Evolutionary conservation across 2,113 vertebrate genomes (phyloP).

Genomic region (Etheostoma spectabile): DNA sequence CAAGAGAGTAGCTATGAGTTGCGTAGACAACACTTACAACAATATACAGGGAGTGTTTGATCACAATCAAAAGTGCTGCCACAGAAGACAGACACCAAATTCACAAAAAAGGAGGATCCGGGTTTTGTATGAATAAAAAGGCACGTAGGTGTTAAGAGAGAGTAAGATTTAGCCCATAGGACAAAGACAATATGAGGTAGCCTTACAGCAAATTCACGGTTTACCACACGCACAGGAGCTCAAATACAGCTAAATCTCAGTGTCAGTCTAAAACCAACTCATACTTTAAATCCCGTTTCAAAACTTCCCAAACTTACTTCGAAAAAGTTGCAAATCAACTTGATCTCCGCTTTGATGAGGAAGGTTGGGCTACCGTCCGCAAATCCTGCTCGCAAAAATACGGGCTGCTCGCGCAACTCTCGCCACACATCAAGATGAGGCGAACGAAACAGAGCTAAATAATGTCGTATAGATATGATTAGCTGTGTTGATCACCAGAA

Average conservation of each 20-base stretch:
- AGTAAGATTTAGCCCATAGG: background rate
- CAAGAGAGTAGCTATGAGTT: background rate
- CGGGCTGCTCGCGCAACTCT: slow-evolving; percentile 62
- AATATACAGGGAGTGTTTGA: slow-evolving; percentile 1
- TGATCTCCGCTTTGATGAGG: slow-evolving; percentile 66
- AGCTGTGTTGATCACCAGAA: slow-evolving; percentile 42
- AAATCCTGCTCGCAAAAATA: slow-evolving; percentile 56
- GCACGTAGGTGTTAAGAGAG: background rate
- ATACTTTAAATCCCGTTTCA: background rate
- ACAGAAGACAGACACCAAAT: background rate
- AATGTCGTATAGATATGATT: slow-evolving; percentile 33
- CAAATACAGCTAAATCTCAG: slow-evolving; percentile 8
- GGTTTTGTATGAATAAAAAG: background rate
- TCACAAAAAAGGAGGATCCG: background rate
- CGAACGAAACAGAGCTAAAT: slow-evolving; percentile 42
- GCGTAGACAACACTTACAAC: background rate
- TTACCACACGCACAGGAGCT: background rate
- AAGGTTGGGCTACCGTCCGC: slow-evolving; percentile 72
- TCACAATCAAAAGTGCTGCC: slow-evolving; percentile 9
- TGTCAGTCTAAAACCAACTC: background rate
- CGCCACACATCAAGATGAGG: slow-evolving; percentile 43
- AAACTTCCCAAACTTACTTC: slow-evolving; percentile 67
- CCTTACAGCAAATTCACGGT: slow-evolving; percentile 1
- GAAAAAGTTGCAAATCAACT: slow-evolving; percentile 76
- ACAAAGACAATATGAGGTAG: slow-evolving; percentile 13